Percentiles rank a stretch among this genome's conserved stretches.
Evolutionary conservation across 2,888 invertebrate genomes (phyloP).

Genomic region (Andricus quercusramuli): DNA sequence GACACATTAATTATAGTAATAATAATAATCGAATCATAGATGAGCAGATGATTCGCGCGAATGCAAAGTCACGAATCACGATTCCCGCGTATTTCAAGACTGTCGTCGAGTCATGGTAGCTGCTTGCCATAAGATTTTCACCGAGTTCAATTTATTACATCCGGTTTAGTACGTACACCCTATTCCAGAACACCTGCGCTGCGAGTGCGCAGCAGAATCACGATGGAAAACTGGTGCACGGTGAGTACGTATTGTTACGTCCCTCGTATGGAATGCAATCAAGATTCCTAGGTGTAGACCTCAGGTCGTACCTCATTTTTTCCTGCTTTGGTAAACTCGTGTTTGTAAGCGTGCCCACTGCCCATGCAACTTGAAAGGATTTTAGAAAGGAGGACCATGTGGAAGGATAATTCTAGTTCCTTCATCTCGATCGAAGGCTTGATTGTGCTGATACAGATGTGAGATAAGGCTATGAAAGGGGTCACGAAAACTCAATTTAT

Average conservation of each 20-base stretch:
- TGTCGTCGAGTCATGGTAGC: conserved; percentile 39
- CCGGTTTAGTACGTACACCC: conserved; percentile 25
- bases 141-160: conserved; percentile 41
- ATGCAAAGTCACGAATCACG: conserved; percentile 61
- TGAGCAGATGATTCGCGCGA: conserved; percentile 41
- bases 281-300: conserved; percentile 22
- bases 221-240: conserved; percentile 27
- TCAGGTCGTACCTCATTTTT: conserved; percentile 10
- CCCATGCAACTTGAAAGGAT: not conserved
- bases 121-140: conserved; percentile 24
- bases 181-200: conserved; percentile 15
- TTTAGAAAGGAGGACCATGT: conserved; percentile 32
- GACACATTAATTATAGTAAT: not conserved
- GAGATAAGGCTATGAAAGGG: not conserved
- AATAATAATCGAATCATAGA: not conserved
- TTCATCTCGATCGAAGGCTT: conserved; percentile 17
- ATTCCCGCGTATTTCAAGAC: conserved; percentile 43
- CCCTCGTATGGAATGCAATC: conserved; percentile 27
- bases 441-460: not conserved
- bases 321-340: not conserved
- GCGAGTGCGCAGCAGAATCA: conserved; percentile 9
- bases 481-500: conserved; percentile 15
- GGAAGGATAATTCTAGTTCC: conserved; percentile 15
- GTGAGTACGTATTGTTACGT: conserved; percentile 19
- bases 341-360: not conserved